Base-by-base conservation (phyloP, 2,113 vertebrate genomes). In the Phocoena sinus region DNA sequence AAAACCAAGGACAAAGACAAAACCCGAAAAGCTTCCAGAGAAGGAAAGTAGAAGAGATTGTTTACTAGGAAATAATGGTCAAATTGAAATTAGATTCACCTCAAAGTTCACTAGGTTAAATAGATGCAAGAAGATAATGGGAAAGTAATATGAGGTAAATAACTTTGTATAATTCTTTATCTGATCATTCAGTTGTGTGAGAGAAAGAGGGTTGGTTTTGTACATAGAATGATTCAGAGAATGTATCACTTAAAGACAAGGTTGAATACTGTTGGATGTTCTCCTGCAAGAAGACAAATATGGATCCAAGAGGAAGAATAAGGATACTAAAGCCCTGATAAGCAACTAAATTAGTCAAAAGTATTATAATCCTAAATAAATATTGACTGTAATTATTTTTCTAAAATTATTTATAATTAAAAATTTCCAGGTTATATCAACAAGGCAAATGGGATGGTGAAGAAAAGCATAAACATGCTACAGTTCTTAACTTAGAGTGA, bases 11-110 rank as follows among this genome's bases (percentile, higher is more conserved):
- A 76, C 44, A 82, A 86, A 12, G 21, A 67, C 53, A 71, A 80
- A 76, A 36, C n/a, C 38, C 23, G 44, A 62, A 86, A 91, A 77
- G 5, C 47, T 87, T 71, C 18, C 10, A 67, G 67, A 73, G 33
- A 81, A 74, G 60, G 25, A 89, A 65, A 94, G n/a, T 76, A 81
- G 25, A 79, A 38, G 8, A 83, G 10, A 50, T 8, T 89, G 23
- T 81, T 82, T 36, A 58, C 50, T 6, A 92, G 44, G 26, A 83
- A 73, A 87, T 38, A 50, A 83, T 73, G 15, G 56, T 56, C 11
- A 88, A 15, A 82, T 65, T 92, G 44, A 92, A 93, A 93, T 67
- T 87, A 41, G n/a, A 71, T 93, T 95, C n/a, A 82, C 18, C 50
- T 89, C 63, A 96, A 60, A 82, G 60, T 62, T 53, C 20, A 60